Conservation (phyloP, 2,888 invertebrate genomes). For the Tetanocera ferruginea region DNA sequence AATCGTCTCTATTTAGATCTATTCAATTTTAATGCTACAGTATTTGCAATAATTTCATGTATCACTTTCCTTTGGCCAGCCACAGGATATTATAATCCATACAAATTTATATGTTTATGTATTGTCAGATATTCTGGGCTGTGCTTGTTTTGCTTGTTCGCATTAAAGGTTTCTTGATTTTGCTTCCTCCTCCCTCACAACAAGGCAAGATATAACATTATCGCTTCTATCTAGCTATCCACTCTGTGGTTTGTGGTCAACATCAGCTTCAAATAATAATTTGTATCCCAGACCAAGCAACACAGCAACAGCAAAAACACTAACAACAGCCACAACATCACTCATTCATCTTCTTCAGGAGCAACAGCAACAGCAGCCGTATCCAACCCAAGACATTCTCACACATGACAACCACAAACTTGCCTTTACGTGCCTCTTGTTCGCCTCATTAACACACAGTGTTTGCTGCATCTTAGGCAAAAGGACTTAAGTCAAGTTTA, state of each 20-base stretch:
- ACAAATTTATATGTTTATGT: background rate
- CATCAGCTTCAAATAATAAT: conserved; percentile 7
- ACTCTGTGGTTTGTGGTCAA: conserved; percentile 9
- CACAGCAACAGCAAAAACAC: background rate
- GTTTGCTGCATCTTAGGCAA: background rate
- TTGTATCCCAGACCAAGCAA: background rate
- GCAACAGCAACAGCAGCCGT: background rate
- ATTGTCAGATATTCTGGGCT: background rate
- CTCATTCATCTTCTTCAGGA: conserved; percentile 18
- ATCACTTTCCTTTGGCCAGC: no score
- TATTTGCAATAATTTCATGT: background rate
- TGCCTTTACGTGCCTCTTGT: background rate
- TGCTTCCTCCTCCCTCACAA: background rate
- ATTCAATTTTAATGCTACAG: background rate
- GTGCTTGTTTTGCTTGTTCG: background rate
- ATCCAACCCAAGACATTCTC: background rate
- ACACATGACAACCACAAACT: conserved; percentile 11
- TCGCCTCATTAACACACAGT: conserved; percentile 3
- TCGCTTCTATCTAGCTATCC: background rate
- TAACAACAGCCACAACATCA: background rate
- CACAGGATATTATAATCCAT: conserved; percentile 7
- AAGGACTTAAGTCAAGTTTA: background rate
- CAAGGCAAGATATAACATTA: background rate
- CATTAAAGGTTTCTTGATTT: background rate
- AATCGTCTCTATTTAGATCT: background rate